A percentile compares a stretch with the other conserved stretches of the same genome.
phyloP scores from a whole-genome alignment of 2,888 invertebrate genomes.

The Metopia argyrocephala region DNA sequence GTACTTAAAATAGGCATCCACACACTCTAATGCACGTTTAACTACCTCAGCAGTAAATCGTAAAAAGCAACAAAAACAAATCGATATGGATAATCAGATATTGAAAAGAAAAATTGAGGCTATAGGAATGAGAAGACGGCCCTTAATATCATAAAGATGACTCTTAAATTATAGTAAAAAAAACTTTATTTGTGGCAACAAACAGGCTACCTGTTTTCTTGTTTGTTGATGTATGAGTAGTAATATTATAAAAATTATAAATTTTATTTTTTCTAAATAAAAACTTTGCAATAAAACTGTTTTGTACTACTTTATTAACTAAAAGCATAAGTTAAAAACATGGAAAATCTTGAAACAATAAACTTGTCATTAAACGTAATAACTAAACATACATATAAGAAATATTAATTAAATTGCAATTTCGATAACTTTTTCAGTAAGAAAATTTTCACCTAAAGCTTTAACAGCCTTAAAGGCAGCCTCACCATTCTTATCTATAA shows the following conservation, averaged over 20 bases:
- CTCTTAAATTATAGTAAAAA: neutral
- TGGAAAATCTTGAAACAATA: too few species aligned
- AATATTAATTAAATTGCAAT: conserved; percentile 26
- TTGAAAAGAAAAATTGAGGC: conserved; percentile 76
- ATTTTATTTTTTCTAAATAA: conserved; percentile 52
- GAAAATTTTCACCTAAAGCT: conserved; percentile 73
- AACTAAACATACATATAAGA: too few species aligned
- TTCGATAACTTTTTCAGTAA: conserved; percentile 46
- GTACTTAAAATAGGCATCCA: conserved; percentile 52
- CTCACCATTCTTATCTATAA: conserved; percentile 73
- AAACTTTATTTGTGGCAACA: neutral
- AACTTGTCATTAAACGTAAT: too few species aligned
- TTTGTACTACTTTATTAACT: neutral
- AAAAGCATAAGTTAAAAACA: neutral
- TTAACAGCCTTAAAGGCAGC: conserved; percentile 74
- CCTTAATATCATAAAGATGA: conserved; percentile 27
- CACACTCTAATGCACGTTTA: conserved; percentile 71
- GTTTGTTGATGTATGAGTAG: neutral
- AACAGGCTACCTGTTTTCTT: neutral
- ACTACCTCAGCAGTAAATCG: conserved; percentile 79
- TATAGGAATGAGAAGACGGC: conserved; percentile 67
- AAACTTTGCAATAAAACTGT: conserved; percentile 30
- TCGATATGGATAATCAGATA: conserved; percentile 82
- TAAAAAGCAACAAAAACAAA: conserved; percentile 80
- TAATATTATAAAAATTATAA: conserved; percentile 42